Evolutionary conservation across 2,113 vertebrate species (phyloP), one percentile per base, ranked within the genome.

Genomic region (Eonycteris spelaea): DNA sequence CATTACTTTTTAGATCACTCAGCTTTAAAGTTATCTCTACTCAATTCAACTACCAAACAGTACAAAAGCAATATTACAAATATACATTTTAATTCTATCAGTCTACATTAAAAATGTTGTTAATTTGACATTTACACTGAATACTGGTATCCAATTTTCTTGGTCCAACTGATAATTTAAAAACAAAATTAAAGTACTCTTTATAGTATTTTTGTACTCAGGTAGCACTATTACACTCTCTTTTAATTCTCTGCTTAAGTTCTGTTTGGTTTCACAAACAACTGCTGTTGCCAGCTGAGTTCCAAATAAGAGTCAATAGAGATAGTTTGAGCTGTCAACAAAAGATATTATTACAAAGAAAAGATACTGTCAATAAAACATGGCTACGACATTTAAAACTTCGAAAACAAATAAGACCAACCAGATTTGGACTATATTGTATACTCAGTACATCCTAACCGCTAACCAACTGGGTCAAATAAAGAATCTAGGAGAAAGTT

Each of bases 261-360:
- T 90, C 33, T 92, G 38, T 96, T 96, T 88, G 55, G 82, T 97
- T 96, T 97, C 80, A 96, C 90, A 96, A 96, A 79, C 93, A 98
- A 97, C 57, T 95, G 94, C 95, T 97, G 93, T 91, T 96, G 95
- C 95, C 95, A 96, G 95, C 91, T 97, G 96, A 95, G 96, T 97
- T 97, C 61, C 92, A 96, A 97, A 11, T 89, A 93, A 94, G 21
- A 89, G 89, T 96, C 96, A 97, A 97, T 18, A 97, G 61, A 96
- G 93, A 94, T 95, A 93, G 95, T 98, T 91, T 96, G 91, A 96
- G 91, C 91, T 97, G 93, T 96, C 93, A 96, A 94, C 95, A 95
- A 96, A 95, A 96, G 89, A 96, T 74, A 93, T 96, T 92, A 97
- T 96, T 93, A 96, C 96, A 74, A 79, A 74, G 79, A 79, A 96